Conservation (phyloP, 2,797 vertebrate genomes). For the Taenioides sp. region DNA sequence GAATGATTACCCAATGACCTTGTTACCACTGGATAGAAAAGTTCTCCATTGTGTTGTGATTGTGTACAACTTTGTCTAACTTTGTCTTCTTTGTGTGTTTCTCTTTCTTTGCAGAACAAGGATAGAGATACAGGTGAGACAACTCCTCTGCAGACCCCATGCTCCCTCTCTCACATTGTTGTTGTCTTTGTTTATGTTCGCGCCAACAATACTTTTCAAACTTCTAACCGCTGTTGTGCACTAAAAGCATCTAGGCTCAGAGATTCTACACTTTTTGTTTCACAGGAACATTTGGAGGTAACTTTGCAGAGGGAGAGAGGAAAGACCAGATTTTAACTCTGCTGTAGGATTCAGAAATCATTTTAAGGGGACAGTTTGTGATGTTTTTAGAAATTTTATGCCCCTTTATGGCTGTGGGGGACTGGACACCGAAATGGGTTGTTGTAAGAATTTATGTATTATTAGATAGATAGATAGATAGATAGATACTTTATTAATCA, state of each 20-base stretch:
- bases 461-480: no score
- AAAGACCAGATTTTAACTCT: neutral
- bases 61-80: constrained; percentile 21
- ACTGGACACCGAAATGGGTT: neutral
- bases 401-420: neutral
- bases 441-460: neutral
- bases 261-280: neutral
- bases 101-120: constrained; percentile 60
- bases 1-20: neutral
- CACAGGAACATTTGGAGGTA: neutral
- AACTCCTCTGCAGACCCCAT: neutral
- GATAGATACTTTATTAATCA: no score
- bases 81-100: constrained; percentile 13
- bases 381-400: neutral
- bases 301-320: constrained; percentile 12
- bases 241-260: neutral
- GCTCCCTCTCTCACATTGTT: neutral
- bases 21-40: neutral
- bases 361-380: neutral
- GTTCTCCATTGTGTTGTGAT: neutral
- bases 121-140: constrained; percentile 74
- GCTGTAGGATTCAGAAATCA: constrained; percentile 6
- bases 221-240: constrained; percentile 2
- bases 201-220: constrained; percentile 8
- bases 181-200: constrained; percentile 4